These are phyloP conservation scores for Gymnocephalus cernua DNA, from an alignment of 2,113 vertebrate species.

Conservation along the genomic window DNA sequence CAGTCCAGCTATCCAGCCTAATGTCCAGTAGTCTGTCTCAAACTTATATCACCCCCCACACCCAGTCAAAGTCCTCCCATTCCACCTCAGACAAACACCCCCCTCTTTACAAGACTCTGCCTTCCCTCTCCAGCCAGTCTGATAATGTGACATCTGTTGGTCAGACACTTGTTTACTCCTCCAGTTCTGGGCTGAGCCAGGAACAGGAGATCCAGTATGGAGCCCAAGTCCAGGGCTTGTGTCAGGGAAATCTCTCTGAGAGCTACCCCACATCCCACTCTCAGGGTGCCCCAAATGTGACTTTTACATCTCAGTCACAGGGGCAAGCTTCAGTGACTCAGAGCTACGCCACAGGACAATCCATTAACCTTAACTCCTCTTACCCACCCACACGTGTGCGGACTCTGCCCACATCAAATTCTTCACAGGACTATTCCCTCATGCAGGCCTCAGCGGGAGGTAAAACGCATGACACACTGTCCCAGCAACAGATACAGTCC, in stretches of 20 bases:
- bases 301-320: slow-evolving; percentile 93
- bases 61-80: slow-evolving; percentile 90
- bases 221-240: slow-evolving; percentile 89
- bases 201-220: slow-evolving; percentile 86
- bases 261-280: slow-evolving; percentile 92
- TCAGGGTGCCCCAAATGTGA: slow-evolving; percentile 92
- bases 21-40: slow-evolving; percentile 92
- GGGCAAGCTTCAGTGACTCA: slow-evolving; percentile 89
- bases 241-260: slow-evolving; percentile 90
- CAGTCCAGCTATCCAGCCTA: slow-evolving; percentile 91
- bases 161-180: slow-evolving; percentile 89
- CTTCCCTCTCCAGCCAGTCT: slow-evolving; percentile 90
- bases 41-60: slow-evolving; percentile 89
- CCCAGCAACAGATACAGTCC: slow-evolving; percentile 83
- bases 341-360: slow-evolving; percentile 90
- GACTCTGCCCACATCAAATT: slow-evolving; percentile 86
- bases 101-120: slow-evolving; percentile 91
- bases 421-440: slow-evolving; percentile 89
- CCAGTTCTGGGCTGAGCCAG: slow-evolving; percentile 85
- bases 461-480: slow-evolving; percentile 87
- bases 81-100: slow-evolving; percentile 91
- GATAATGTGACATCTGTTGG: slow-evolving; percentile 88
- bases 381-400: slow-evolving; percentile 88
- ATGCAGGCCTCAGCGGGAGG: slow-evolving; percentile 88
- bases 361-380: slow-evolving; percentile 88